Conservation (phyloP, 2,888 invertebrate species). For the Perizoma flavofasciatum region DNA sequence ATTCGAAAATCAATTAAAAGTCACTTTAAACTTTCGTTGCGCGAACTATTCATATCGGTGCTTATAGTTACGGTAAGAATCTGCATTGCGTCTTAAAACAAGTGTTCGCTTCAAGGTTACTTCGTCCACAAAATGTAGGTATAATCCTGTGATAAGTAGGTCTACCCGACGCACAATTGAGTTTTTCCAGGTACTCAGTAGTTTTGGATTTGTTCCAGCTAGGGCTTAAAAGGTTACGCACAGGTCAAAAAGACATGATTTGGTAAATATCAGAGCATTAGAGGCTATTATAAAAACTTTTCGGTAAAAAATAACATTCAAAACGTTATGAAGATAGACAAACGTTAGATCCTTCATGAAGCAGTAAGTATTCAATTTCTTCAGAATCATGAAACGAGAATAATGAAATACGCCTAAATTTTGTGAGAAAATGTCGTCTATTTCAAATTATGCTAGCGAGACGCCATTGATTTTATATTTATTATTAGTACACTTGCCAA, state of each 20-base stretch:
- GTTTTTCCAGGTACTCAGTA: constrained; percentile 33
- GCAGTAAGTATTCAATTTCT: too few species aligned
- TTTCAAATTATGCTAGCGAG: too few species aligned
- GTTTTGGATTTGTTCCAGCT: constrained; percentile 25
- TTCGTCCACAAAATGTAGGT: constrained; percentile 42
- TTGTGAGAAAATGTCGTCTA: too few species aligned
- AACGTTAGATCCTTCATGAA: too few species aligned
- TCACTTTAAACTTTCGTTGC: constrained; percentile 4
- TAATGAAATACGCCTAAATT: too few species aligned
- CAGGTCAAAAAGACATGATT: background rate
- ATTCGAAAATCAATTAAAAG: constrained; percentile 18
- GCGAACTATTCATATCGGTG: constrained; percentile 7
- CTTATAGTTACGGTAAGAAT: constrained; percentile 42
- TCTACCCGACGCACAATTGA: constrained; percentile 34
- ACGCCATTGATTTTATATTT: too few species aligned
- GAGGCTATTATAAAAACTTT: too few species aligned
- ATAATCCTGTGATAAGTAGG: constrained; percentile 45
- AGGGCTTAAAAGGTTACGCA: constrained; percentile 7
- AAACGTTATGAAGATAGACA: too few species aligned
- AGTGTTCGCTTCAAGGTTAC: constrained; percentile 48
- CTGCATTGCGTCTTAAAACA: constrained; percentile 58
- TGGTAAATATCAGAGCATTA: background rate
- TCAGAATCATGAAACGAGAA: too few species aligned
- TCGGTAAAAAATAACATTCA: too few species aligned
- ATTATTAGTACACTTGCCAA: background rate